Evolutionary conservation across 2,113 vertebrate genomes (phyloP).

Genomic region (Myxocyprinus asiaticus): DNA sequence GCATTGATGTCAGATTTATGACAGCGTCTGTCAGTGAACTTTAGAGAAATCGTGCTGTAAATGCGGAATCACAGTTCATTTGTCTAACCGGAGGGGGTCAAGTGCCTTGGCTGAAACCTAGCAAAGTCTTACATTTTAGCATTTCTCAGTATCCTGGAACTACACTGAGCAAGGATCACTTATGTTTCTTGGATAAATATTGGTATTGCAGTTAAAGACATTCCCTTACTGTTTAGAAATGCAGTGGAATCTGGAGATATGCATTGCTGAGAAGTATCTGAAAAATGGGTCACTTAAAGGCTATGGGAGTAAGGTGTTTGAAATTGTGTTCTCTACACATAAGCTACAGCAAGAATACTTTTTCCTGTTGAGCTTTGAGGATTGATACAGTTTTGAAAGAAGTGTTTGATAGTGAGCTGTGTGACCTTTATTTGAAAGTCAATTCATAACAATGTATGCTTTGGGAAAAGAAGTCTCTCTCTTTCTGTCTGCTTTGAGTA

Average conservation of each 20-base stretch:
- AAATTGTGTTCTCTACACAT: background rate
- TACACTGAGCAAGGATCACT: background rate
- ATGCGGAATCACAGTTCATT: conserved; percentile 7
- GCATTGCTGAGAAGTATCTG: background rate
- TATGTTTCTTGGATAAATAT: background rate
- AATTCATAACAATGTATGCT: no score
- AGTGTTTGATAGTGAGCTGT: background rate
- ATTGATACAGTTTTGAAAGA: background rate
- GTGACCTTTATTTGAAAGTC: background rate
- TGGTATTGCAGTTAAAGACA: conserved; percentile 2
- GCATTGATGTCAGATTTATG: background rate
- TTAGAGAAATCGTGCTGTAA: background rate
- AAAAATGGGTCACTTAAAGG: background rate
- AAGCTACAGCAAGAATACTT: background rate
- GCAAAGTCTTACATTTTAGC: background rate
- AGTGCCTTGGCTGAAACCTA: background rate
- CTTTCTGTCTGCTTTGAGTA: no score
- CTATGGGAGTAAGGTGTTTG: background rate
- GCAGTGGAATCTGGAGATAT: background rate
- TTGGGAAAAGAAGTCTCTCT: no score
- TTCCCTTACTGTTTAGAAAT: background rate
- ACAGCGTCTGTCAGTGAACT: background rate
- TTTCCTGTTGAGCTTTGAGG: conserved; percentile 4
- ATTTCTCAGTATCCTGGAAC: background rate
- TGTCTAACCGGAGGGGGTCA: background rate